Conservation (phyloP, 1,140 invertebrate genomes). For the Drosophila repleta region DNA sequence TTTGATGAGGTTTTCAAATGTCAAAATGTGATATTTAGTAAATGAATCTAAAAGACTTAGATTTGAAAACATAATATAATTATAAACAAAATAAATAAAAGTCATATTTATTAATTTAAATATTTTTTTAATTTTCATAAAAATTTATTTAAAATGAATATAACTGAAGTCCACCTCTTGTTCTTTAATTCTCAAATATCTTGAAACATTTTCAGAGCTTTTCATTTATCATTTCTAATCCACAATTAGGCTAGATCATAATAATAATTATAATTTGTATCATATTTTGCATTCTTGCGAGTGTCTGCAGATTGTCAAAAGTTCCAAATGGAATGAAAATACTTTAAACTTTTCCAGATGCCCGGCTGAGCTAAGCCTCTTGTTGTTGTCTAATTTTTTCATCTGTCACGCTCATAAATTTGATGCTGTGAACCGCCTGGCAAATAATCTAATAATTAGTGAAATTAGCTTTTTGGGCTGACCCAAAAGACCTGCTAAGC, state of each 20-base stretch:
- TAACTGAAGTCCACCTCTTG: not conserved
- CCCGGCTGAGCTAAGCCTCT: slow-evolving; percentile 9
- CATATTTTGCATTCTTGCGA: slow-evolving; percentile 34
- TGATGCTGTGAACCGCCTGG: slow-evolving; percentile 44
- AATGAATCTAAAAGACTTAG: not conserved
- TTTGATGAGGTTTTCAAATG: slow-evolving; percentile 60
- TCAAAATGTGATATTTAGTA: slow-evolving; percentile 55
- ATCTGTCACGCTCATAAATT: slow-evolving; percentile 66
- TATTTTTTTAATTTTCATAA: too few species aligned
- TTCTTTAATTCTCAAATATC: not conserved
- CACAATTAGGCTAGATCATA: slow-evolving; percentile 39
- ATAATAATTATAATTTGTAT: slow-evolving; percentile 37
- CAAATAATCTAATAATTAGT: slow-evolving; percentile 73
- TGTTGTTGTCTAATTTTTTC: slow-evolving; percentile 1
- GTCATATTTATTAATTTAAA: too few species aligned
- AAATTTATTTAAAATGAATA: too few species aligned
- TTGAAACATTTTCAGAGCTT: slow-evolving; percentile 2
- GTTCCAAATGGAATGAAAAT: slow-evolving; percentile 19
- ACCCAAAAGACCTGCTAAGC: not conserved
- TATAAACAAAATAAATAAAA: too few species aligned
- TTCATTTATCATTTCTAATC: slow-evolving; percentile 54
- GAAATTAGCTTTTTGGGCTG: slow-evolving; percentile 58
- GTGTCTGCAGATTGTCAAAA: slow-evolving; percentile 68
- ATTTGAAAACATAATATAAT: too few species aligned
- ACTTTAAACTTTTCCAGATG: slow-evolving; percentile 63